Conservation (phyloP, 2,113 vertebrate genomes). For the Phyllopteryx taeniolatus region DNA sequence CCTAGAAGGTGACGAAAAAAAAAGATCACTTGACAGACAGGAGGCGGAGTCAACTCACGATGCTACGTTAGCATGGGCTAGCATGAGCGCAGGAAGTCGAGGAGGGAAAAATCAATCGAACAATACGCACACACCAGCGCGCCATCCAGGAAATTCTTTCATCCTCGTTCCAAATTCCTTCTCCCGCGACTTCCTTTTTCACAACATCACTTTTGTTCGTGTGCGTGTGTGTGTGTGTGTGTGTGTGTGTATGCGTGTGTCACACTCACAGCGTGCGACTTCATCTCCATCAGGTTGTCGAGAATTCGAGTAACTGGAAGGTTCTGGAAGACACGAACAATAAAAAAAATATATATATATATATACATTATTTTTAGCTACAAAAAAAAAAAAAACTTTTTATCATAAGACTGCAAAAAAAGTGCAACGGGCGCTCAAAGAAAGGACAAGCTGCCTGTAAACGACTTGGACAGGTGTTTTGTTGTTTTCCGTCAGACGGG, state of each 20-base stretch:
- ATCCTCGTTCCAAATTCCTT: constrained; percentile 35
- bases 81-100: background rate
- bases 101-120: background rate
- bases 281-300: constrained; percentile 95
- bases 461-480: background rate
- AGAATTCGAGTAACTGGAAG: constrained; percentile 89
- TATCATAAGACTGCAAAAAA: no score
- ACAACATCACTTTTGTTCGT: background rate
- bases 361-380: no score
- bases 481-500: background rate
- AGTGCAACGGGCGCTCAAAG: background rate
- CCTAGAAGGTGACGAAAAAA: constrained; percentile 70
- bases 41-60: background rate
- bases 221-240: background rate
- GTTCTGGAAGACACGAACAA: constrained; percentile 75
- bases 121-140: background rate
- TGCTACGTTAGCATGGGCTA: background rate
- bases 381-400: no score
- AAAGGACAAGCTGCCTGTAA: background rate
- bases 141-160: constrained; percentile 26
- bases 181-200: constrained; percentile 54
- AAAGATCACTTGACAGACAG: background rate
- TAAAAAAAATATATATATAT: background rate
- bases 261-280: constrained; percentile 84
- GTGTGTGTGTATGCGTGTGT: constrained; percentile 16